Evolutionary conservation across 1,140 invertebrate genomes (phyloP).

Genomic region (Aphis craccivora): DNA sequence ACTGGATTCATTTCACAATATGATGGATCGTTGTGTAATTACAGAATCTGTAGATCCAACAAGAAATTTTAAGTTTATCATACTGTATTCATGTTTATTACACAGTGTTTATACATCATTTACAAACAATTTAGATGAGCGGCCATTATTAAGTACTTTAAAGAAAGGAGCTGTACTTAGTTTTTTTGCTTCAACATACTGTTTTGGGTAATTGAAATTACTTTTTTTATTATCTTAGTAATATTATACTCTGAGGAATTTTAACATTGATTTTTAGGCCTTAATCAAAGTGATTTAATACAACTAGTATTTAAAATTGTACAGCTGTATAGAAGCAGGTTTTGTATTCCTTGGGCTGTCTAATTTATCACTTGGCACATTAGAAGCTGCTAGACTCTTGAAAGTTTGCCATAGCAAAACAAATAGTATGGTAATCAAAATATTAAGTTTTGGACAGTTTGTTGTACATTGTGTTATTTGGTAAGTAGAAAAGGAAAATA

Average conservation of each 20-base stretch:
- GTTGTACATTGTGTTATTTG: slow-evolving; percentile 48
- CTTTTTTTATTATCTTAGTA: not conserved
- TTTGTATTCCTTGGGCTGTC: slow-evolving; percentile 54
- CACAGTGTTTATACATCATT: slow-evolving; percentile 37
- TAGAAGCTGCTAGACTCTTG: slow-evolving; percentile 43
- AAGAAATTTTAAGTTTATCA: slow-evolving; percentile 55
- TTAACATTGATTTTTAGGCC: not conserved
- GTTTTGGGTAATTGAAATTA: slow-evolving; percentile 48
- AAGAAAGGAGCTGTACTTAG: slow-evolving; percentile 38
- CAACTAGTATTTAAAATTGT: slow-evolving; percentile 50
- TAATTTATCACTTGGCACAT: slow-evolving; percentile 49
- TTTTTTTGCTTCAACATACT: slow-evolving; percentile 49
- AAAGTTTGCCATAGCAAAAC: slow-evolving; percentile 50
- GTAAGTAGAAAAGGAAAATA: not conserved
- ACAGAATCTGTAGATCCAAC: slow-evolving; percentile 19
- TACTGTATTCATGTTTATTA: slow-evolving; percentile 48
- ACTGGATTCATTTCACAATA: slow-evolving; percentile 14
- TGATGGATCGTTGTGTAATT: slow-evolving; percentile 28
- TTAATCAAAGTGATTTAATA: not conserved
- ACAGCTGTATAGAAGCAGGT: slow-evolving; percentile 49
- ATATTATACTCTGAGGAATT: not conserved
- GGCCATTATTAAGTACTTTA: slow-evolving; percentile 24
- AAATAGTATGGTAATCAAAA: slow-evolving; percentile 32
- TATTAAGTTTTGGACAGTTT: slow-evolving; percentile 42
- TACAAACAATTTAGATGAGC: not conserved